Percentiles rank a stretch among this genome's conserved stretches.
phyloP scores from a whole-genome alignment of 2,888 invertebrate genomes.

The Caenorhabditis sulstoni region DNA sequence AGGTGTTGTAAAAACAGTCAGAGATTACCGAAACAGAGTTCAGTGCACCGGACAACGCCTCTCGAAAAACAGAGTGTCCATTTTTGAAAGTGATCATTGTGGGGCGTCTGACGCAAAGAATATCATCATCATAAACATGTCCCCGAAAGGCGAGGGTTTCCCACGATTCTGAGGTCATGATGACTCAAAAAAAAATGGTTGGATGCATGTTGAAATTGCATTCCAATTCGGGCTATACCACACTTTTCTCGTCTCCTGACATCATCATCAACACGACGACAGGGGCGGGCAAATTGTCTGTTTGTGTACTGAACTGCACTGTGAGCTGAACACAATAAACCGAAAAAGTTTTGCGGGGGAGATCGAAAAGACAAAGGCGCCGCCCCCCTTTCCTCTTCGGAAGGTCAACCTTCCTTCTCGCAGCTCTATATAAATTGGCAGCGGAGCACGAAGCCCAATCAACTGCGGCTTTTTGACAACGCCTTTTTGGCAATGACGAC shows the following conservation, averaged over 20 bases:
- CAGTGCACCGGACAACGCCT: constrained; percentile 17
- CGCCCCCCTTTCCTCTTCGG: constrained; percentile 16
- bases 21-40: constrained; percentile 38
- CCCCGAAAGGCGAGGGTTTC: background rate
- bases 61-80: background rate
- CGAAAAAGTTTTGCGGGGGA: constrained; percentile 47
- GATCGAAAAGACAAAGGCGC: constrained; percentile 33
- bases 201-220: background rate
- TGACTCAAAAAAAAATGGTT: constrained; percentile 37
- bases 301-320: constrained; percentile 45
- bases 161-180: constrained; percentile 14
- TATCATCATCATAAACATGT: constrained; percentile 2
- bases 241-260: constrained; percentile 25
- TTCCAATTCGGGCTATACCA: too few species aligned
- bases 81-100: constrained; percentile 28
- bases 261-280: constrained; percentile 51
- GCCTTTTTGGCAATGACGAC: constrained; percentile 21
- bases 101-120: background rate
- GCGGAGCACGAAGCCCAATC: constrained; percentile 51
- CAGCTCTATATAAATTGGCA: constrained; percentile 34
- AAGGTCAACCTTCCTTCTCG: constrained; percentile 2
- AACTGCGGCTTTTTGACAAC: constrained; percentile 11
- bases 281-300: constrained; percentile 49
- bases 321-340: constrained; percentile 53
- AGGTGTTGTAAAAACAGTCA: constrained; percentile 2